Evolutionary conservation across 2,113 vertebrate species (phyloP), one percentile per base, ranked within the genome.

Genomic region (Dromas ardeola): DNA sequence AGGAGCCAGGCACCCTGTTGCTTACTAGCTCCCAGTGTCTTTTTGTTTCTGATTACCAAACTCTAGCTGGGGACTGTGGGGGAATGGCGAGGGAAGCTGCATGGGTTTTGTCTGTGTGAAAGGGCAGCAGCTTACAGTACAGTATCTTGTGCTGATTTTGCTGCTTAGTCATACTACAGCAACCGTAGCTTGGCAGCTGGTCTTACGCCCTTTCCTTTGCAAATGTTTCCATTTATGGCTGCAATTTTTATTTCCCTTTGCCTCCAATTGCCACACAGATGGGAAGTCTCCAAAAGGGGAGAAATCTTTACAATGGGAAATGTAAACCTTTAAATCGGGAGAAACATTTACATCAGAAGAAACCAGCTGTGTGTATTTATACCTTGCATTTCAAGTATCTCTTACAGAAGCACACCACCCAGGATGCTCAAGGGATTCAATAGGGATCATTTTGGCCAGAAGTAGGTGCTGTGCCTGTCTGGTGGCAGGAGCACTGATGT

Each of bases 171-270:
- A 96, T 81, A 32, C 47, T 71, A 82, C 82, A 90, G 73, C 6
- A 50, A 70, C 65, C 43, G 74, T 52, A 77, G 58, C 27, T 83
- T 98, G 95, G 97, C 95, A 81, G 81, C 53, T 45, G 94, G 8
- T 87, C 38, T 73, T 26, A 77, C 56, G 80, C 88, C 0, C 0
- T 0, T 84, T 90, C 84, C 92, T 91, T 82, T 73, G 59, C 6
- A 90, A 91, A 92, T 2, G 38, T 85, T 97, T 97, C 98, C 98
- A 97, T 98, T 96, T 98, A 98, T 97, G 98, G 98, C 82, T 58
- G 87, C 79, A 72, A 86, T 56, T 73, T 88, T 40, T 47, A 73
- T 91, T 95, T 93, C 91, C 78, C 34, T 30, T 87, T 63, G 79
- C 42, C 76, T 95, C 71, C 22, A 70, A n/a, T 59, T 9, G 3